Conservation (phyloP, 2,113 vertebrate genomes). For the Spea bombifrons region DNA sequence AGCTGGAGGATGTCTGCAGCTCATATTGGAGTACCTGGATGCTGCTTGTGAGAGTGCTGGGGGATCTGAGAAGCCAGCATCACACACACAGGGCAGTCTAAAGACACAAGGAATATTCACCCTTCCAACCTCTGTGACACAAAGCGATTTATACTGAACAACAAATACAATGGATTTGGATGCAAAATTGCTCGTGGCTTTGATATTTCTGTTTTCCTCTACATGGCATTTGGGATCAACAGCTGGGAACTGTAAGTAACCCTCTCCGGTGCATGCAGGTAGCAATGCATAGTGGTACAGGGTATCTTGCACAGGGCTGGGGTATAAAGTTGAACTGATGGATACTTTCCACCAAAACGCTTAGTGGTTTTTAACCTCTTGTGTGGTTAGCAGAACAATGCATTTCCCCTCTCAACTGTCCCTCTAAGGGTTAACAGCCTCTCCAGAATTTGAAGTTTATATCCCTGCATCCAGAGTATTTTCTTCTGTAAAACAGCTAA, state of each 20-base stretch:
- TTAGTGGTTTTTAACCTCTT: too few species aligned
- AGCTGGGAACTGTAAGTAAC: slow-evolving; percentile 69
- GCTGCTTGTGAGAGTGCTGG: slow-evolving; percentile 56
- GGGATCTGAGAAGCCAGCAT: slow-evolving; percentile 31
- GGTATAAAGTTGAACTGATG: too few species aligned
- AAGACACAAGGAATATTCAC: slow-evolving; percentile 7
- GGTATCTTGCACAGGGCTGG: too few species aligned
- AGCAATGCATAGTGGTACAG: too few species aligned
- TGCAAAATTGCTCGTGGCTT: slow-evolving; percentile 50
- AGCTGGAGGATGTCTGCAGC: slow-evolving; percentile 22
- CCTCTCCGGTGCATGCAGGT: too few species aligned
- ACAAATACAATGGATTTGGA: slow-evolving; percentile 61
- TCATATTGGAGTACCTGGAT: slow-evolving; percentile 18
- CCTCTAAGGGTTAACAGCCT: too few species aligned
- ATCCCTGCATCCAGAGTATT: too few species aligned
- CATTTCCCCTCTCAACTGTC: too few species aligned
- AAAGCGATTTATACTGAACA: slow-evolving; percentile 1
- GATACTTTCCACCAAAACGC: too few species aligned
- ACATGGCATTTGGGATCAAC: slow-evolving; percentile 63
- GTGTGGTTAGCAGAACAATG: too few species aligned
- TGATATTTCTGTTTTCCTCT: slow-evolving; percentile 57
- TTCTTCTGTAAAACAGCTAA: too few species aligned
- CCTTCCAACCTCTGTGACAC: neutral
- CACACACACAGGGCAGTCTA: neutral
- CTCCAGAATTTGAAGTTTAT: too few species aligned